Evolutionary conservation across 2,888 invertebrate genomes (phyloP).

Genomic region (Coenonympha arcania): DNA sequence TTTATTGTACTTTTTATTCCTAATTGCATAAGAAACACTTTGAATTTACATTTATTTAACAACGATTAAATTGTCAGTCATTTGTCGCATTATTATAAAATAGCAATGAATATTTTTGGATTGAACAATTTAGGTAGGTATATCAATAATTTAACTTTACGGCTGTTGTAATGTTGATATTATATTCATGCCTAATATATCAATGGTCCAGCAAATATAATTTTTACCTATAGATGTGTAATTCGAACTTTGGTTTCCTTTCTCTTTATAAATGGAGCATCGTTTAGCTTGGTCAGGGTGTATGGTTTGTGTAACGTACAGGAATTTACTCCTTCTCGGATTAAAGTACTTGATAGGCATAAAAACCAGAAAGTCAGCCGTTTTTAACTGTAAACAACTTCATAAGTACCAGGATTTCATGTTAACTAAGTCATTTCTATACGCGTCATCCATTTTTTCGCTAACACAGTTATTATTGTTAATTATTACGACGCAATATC

Average conservation of each 20-base stretch:
- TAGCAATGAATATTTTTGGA: too few species aligned
- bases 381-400: not conserved
- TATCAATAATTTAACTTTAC: too few species aligned
- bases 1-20: too few species aligned
- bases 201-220: constrained; percentile 34
- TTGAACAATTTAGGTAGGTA: too few species aligned
- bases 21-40: too few species aligned
- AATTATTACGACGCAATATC: not conserved
- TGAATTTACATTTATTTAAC: too few species aligned
- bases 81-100: too few species aligned
- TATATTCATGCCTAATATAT: not conserved
- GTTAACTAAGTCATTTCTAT: not conserved
- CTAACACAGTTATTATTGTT: not conserved
- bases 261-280: constrained; percentile 30
- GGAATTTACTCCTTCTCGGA: too few species aligned
- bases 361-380: not conserved
- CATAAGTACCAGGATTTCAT: not conserved
- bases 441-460: not conserved
- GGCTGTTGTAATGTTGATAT: too few species aligned
- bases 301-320: constrained; percentile 14
- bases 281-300: constrained; percentile 16
- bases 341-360: not conserved
- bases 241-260: constrained; percentile 27
- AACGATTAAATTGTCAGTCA: too few species aligned
- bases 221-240: constrained; percentile 34